A percentile compares a stretch with the other conserved stretches of the same genome.
Evolutionary conservation across 2,888 invertebrate species (phyloP).

Genomic region (Dolomedes plantarius): DNA sequence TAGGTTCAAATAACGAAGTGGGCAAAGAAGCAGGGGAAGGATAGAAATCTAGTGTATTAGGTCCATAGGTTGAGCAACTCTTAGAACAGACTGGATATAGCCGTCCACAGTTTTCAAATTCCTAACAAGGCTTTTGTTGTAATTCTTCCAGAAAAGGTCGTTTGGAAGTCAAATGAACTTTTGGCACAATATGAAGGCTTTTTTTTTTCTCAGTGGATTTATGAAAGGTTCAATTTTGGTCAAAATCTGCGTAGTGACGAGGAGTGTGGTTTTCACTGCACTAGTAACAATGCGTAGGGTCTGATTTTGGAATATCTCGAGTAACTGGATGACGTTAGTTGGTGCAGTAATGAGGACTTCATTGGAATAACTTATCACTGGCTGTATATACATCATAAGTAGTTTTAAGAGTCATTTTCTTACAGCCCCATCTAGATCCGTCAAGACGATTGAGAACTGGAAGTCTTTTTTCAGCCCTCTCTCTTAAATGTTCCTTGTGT

Average conservation of each 20-base stretch:
- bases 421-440: background rate
- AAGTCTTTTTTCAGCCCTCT: background rate
- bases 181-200: background rate
- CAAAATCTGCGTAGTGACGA: background rate
- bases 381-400: background rate
- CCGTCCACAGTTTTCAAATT: slow-evolving; percentile 9
- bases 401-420: background rate
- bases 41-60: too few species aligned
- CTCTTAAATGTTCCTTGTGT: background rate
- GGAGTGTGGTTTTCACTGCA: background rate
- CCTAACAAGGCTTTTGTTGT: background rate
- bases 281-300: background rate
- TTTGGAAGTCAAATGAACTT: slow-evolving; percentile 1
- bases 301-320: background rate
- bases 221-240: background rate
- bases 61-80: too few species aligned
- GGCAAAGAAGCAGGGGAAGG: background rate
- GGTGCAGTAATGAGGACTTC: background rate
- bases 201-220: slow-evolving; percentile 3
- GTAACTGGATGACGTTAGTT: background rate
- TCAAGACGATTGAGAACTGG: background rate
- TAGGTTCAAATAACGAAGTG: background rate
- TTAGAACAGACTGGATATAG: background rate
- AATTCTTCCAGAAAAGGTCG: background rate
- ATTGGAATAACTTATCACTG: background rate